Evolutionary conservation across 2,113 vertebrate genomes (phyloP).

Genomic region (Heterotilapia buettikoferi): DNA sequence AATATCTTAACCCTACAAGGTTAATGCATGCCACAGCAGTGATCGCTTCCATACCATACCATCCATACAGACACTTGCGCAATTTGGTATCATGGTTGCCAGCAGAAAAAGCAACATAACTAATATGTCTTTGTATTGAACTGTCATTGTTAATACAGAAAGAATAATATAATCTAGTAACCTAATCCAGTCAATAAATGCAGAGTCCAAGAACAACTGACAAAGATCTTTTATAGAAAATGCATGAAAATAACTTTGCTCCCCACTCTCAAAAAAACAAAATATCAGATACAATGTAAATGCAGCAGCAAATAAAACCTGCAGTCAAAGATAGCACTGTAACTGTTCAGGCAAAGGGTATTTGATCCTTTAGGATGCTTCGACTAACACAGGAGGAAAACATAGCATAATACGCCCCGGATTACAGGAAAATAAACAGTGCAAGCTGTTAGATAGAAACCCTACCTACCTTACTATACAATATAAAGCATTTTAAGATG

Average conservation of each 20-base stretch:
- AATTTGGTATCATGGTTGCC: not conserved
- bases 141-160: not conserved
- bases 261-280: not conserved
- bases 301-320: not conserved
- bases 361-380: not conserved
- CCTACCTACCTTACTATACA: not conserved
- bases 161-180: not conserved
- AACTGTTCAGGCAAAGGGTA: not conserved
- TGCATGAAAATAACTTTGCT: not conserved
- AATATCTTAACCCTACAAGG: constrained; percentile 49
- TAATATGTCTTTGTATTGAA: not conserved
- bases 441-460: not conserved
- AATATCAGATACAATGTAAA: not conserved
- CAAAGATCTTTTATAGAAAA: not conserved
- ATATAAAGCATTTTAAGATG: not conserved
- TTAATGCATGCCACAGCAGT: not conserved
- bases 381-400: not conserved
- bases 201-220: not conserved
- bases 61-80: not conserved
- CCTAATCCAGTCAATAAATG: not conserved
- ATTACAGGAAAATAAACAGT: not conserved
- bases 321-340: not conserved
- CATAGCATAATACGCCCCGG: not conserved
- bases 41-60: not conserved
- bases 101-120: not conserved